A percentile compares a stretch with the other conserved stretches of the same genome.
Conservation (phyloP, 1,140 invertebrate genomes). For the Lepeophtheirus salmonis region DNA sequence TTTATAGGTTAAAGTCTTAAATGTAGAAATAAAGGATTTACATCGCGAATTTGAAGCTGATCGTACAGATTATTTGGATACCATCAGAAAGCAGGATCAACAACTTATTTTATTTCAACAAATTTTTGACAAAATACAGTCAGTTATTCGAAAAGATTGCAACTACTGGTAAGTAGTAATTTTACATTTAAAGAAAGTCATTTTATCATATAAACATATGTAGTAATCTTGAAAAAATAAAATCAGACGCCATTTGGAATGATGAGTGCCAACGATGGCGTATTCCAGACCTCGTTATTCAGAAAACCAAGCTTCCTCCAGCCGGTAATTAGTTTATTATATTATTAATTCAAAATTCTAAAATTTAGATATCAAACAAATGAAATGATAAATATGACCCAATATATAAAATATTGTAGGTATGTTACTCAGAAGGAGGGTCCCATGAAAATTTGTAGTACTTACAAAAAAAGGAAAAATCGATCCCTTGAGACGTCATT, state of each 20-base stretch:
- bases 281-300: constrained; percentile 42
- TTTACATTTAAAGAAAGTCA: no score
- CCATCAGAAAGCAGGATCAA: constrained; percentile 53
- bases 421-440: neutral
- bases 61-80: constrained; percentile 61
- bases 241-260: constrained; percentile 49
- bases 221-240: constrained; percentile 43
- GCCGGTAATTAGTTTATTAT: constrained; percentile 29
- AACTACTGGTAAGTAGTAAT: constrained; percentile 43
- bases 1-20: constrained; percentile 37
- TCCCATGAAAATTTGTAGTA: neutral
- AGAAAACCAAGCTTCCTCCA: constrained; percentile 46
- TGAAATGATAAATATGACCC: neutral
- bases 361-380: constrained; percentile 5
- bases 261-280: constrained; percentile 52
- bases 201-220: constrained; percentile 23
- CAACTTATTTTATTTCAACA: constrained; percentile 46
- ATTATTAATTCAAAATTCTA: neutral
- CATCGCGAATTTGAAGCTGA: constrained; percentile 67
- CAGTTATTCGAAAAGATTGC: constrained; percentile 48
- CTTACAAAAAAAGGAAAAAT: neutral
- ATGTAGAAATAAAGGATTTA: constrained; percentile 53
- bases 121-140: constrained; percentile 48
- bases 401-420: neutral
- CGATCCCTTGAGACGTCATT: neutral